These are phyloP conservation scores for Noctilio leporinus DNA, from an alignment of 2,113 vertebrate species.

Conservation along the genomic window DNA sequence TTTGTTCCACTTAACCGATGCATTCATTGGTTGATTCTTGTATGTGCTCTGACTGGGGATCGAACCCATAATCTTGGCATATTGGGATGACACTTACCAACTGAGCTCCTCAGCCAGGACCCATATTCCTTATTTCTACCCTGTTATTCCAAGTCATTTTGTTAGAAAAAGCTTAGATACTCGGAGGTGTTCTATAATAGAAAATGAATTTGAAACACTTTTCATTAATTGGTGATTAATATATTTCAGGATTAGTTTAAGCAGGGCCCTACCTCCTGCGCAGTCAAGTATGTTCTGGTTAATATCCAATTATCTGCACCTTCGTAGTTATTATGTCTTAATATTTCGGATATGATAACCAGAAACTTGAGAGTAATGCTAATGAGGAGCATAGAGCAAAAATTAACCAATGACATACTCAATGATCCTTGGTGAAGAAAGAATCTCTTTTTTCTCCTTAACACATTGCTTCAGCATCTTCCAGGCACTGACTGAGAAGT, in stretches of 20 bases:
- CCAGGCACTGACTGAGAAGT: neutral
- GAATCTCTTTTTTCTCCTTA: constrained; percentile 58
- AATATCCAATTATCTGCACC: constrained; percentile 97
- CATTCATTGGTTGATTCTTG: no score
- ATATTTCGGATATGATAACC: constrained; percentile 91
- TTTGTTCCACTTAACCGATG: no score
- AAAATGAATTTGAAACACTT: constrained; percentile 86
- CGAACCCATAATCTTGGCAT: no score
- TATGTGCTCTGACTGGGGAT: no score
- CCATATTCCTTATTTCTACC: constrained; percentile 69
- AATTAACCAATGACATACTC: constrained; percentile 82
- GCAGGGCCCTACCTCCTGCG: constrained; percentile 91
- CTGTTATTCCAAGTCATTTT: constrained; percentile 85
- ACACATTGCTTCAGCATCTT: constrained; percentile 36
- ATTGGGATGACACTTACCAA: no score
- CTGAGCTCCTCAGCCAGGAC: no score
- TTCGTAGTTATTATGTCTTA: constrained; percentile 95
- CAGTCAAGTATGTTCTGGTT: constrained; percentile 96
- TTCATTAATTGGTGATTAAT: constrained; percentile 97
- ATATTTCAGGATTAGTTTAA: constrained; percentile 95
- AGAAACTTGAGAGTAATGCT: constrained; percentile 88
- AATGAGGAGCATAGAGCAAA: constrained; percentile 86
- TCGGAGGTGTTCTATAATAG: constrained; percentile 86
- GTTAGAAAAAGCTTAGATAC: constrained; percentile 82
- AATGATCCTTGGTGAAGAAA: constrained; percentile 77